Base-by-base conservation (phyloP, 2,888 invertebrate species). In the Eremobia ochroleuca region DNA sequence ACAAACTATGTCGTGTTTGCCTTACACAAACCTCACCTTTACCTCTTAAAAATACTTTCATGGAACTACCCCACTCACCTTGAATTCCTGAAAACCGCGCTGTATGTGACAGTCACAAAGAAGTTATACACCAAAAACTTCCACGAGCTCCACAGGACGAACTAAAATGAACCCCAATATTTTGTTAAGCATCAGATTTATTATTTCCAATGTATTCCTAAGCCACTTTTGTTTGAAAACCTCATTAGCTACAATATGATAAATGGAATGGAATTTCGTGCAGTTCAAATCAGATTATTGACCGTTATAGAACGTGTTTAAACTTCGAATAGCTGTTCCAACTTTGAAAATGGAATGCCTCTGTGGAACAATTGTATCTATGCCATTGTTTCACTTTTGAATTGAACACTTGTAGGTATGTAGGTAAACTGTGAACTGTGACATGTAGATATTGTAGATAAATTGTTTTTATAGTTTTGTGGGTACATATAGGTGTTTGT, bases 271-370 rank as follows among this genome's bases (percentile, higher is more conserved):
- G 64, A 76, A 77, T 73, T 74, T 68, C 73, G 67, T 65, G 70
- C 67, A 65, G 59, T 74, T 43, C 40, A 74, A 75, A 82, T 82
- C 77, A 75, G 68, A 85, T 86, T 77, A 79, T 85, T 82, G 85
- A 66, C 79, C 85, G 68, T 72, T 73, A 66, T 40, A 46, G 73
- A 79, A 72, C 71, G 71, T 81, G 76, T 86, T 81, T 73, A 66
- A 81, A 83, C 71, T 81, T 85, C 37, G 66, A 68, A 80, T 77
- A 74, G 73, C 43, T 59, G 9, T 83, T 80, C 40, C n/a, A 83
- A 84, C 85, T 85, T 85, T 73, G 76, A 25, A 59, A 82, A 79
- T 73, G 65, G 85, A 76, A 85, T 79, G 71, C 67, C 64, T 78
- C 61, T 76, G 68, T 65, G 55, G 46, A 73, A 61, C 55, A 59